Evolutionary conservation across 2,797 vertebrate species (phyloP).

Genomic region (Mergus octosetaceus): DNA sequence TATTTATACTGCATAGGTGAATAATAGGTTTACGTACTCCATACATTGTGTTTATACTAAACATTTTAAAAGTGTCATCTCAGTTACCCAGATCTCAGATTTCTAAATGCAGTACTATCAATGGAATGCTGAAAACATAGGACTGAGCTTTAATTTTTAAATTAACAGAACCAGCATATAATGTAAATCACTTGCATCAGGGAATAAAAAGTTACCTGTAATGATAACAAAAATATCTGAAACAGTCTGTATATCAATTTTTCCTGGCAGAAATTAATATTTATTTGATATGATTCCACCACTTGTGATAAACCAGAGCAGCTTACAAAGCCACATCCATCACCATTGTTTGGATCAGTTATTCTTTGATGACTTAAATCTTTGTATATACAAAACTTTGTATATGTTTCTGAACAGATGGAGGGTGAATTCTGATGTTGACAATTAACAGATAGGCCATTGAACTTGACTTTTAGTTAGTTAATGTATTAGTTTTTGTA

Average conservation of each 20-base stretch:
- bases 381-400: too few relatives aligned
- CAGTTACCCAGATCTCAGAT: neutral
- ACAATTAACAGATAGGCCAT: constrained; percentile 30
- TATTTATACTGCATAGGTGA: neutral
- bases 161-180: neutral
- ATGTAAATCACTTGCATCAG: neutral
- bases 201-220: neutral
- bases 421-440: constrained; percentile 25
- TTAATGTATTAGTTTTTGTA: neutral
- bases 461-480: constrained; percentile 7
- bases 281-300: neutral
- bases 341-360: neutral
- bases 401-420: constrained; percentile 21
- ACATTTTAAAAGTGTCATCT: neutral
- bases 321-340: neutral
- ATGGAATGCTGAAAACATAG: neutral
- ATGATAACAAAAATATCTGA: neutral
- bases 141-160: neutral
- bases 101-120: neutral
- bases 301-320: neutral
- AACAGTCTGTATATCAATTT: neutral
- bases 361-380: constrained; percentile 9
- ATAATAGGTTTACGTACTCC: neutral
- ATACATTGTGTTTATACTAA: neutral
- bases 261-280: neutral